Conservation (phyloP, 1,140 invertebrate species). For the Euwallacea similis region DNA sequence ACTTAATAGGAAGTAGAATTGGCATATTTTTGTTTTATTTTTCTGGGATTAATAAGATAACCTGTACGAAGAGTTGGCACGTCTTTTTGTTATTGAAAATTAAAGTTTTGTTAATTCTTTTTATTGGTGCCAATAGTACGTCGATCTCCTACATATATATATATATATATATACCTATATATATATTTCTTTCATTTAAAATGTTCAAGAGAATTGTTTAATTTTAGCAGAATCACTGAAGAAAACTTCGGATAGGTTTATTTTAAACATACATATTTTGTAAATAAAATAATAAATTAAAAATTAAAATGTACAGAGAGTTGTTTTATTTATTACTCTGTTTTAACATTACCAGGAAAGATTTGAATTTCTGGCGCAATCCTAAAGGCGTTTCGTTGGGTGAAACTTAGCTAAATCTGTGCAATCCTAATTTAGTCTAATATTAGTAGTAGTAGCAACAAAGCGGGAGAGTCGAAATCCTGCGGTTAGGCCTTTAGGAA, state of each 20-base stretch:
- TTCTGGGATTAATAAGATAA: constrained; percentile 29
- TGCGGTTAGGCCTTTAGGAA: too few species aligned
- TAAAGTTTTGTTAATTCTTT: constrained; percentile 6
- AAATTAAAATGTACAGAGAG: constrained; percentile 9
- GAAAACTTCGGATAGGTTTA: constrained; percentile 18
- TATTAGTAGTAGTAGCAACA: too few species aligned
- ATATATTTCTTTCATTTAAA: constrained; percentile 18
- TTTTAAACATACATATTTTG: constrained; percentile 28
- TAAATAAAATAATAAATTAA: constrained; percentile 37
- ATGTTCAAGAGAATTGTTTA: constrained; percentile 7
- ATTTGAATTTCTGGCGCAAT: too few species aligned
- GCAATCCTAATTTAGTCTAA: too few species aligned
- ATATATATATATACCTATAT: constrained; percentile 9
- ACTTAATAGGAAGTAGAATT: constrained; percentile 21
- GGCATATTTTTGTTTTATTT: too few species aligned
- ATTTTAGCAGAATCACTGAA: constrained; percentile 17
- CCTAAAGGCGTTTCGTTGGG: too few species aligned
- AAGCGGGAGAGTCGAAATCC: too few species aligned
- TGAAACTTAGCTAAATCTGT: too few species aligned
- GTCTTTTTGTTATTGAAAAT: constrained; percentile 18
- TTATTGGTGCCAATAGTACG: constrained; percentile 24
- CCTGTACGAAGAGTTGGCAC: constrained; percentile 18
- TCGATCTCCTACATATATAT: constrained; percentile 24
- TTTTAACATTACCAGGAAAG: too few species aligned
- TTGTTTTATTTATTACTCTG: too few species aligned